Evolutionary conservation across 2,888 invertebrate species (phyloP).

Genomic region (Monochamus alternatus): DNA sequence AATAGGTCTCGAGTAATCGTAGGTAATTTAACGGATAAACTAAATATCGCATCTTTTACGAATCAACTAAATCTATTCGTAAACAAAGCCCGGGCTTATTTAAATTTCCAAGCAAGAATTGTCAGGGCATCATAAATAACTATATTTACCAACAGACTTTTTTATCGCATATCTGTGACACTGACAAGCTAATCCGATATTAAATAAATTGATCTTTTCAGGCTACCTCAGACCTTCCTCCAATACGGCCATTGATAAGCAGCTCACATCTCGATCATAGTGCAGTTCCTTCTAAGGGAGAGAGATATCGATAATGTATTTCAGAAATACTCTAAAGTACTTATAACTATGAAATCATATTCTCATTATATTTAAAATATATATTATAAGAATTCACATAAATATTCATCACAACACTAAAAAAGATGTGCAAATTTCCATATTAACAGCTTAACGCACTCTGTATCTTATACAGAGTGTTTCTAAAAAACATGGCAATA

Average conservation of each 20-base stretch:
- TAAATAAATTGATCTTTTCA: slow-evolving; percentile 50
- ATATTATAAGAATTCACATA: too few relatives aligned
- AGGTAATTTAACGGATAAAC: slow-evolving; percentile 31
- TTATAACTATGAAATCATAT: too few relatives aligned
- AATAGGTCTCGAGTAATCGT: slow-evolving; percentile 6
- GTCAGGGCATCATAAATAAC: slow-evolving; percentile 40
- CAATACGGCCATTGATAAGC: slow-evolving; percentile 29
- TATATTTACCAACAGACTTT: slow-evolving; percentile 38
- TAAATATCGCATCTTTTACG: slow-evolving; percentile 6
- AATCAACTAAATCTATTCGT: slow-evolving; percentile 28
- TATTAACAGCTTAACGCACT: too few relatives aligned
- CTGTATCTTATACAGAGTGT: too few relatives aligned
- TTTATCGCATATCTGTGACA: slow-evolving; percentile 46
- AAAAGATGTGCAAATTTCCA: too few relatives aligned
- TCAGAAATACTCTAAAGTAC: too few relatives aligned
- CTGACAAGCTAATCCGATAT: slow-evolving; percentile 56
- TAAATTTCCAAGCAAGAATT: slow-evolving; percentile 33
- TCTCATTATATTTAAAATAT: too few relatives aligned
- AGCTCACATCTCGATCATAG: slow-evolving; percentile 21
- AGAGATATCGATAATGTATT: neutral
- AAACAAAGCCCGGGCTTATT: slow-evolving; percentile 36
- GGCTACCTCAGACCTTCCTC: slow-evolving; percentile 35
- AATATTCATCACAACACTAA: too few relatives aligned
- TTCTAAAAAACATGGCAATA: too few relatives aligned
- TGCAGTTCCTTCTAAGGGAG: neutral